Percentiles rank a stretch among this genome's conserved stretches.
Evolutionary conservation across 2,888 invertebrate species (phyloP).

Genomic region (Ophioninae sp.): DNA sequence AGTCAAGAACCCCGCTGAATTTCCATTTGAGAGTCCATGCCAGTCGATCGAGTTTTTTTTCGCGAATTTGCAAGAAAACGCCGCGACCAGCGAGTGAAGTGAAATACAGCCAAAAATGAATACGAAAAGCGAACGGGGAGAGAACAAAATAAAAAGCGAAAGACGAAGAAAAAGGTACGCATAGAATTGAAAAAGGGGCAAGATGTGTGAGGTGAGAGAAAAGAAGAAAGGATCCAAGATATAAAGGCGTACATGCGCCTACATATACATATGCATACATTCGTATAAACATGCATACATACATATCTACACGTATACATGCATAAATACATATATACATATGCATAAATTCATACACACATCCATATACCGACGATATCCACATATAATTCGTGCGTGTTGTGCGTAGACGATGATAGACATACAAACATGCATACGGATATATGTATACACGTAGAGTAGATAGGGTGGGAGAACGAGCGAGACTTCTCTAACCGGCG

Average conservation of each 20-base stretch:
- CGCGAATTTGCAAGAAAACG: neutral
- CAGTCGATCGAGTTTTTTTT: neutral
- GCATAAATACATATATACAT: too few species aligned
- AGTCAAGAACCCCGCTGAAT: neutral
- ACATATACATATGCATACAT: too few species aligned
- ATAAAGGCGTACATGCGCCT: too few species aligned
- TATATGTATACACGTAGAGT: neutral
- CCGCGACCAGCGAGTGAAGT: neutral
- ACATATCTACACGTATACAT: too few species aligned
- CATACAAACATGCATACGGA: too few species aligned
- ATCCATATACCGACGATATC: too few species aligned
- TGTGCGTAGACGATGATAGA: too few species aligned
- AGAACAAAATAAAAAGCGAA: neutral
- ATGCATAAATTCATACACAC: too few species aligned
- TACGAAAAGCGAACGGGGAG: neutral
- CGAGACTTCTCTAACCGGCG: conserved; percentile 69
- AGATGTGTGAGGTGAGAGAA: neutral
- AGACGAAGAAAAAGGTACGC: neutral
- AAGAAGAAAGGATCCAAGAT: neutral
- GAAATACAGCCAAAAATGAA: neutral
- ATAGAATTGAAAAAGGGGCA: neutral
- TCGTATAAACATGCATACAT: too few species aligned
- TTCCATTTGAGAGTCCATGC: neutral
- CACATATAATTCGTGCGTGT: too few species aligned
- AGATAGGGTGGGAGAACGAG: conserved; percentile 3